Conservation (phyloP, 2,797 vertebrate genomes). For the Peromyscus attwateri region DNA sequence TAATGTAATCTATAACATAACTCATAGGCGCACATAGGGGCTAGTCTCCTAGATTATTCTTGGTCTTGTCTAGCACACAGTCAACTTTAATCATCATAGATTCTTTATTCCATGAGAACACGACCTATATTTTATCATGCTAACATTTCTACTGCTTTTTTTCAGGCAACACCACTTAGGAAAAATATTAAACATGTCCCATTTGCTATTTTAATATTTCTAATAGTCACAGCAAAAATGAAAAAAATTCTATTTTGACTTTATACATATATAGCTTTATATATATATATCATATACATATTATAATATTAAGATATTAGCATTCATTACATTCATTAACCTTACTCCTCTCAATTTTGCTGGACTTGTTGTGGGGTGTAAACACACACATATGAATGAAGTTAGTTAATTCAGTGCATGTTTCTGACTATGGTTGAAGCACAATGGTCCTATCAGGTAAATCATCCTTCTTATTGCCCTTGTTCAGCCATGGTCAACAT, state of each 20-base stretch:
- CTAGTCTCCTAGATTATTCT: not conserved
- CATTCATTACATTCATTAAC: not conserved
- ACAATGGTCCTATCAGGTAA: not conserved
- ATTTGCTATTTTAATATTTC: not conserved
- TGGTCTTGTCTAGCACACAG: not conserved
- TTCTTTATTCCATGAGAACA: not conserved
- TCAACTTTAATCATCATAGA: not conserved
- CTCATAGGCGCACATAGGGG: not conserved
- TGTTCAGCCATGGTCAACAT: not conserved
- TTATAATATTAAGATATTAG: not conserved
- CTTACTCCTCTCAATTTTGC: not conserved
- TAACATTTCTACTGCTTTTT: not conserved
- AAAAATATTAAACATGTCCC: not conserved
- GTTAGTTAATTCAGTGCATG: not conserved
- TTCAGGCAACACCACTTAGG: not conserved
- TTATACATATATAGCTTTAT: not conserved
- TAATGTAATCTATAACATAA: not conserved
- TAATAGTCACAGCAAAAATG: not conserved
- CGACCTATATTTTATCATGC: not conserved
- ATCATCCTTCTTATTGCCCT: not conserved
- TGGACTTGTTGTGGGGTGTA: not conserved
- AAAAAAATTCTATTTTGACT: not conserved
- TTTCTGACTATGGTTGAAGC: not conserved
- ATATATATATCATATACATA: not conserved
- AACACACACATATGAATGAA: too few relatives aligned